Evolutionary conservation across 30 jellyfish, hydroid and myxozoan genomes (phyloP), one percentile per base, ranked within the genome.

Genomic region (Rhopilema esculentum): DNA sequence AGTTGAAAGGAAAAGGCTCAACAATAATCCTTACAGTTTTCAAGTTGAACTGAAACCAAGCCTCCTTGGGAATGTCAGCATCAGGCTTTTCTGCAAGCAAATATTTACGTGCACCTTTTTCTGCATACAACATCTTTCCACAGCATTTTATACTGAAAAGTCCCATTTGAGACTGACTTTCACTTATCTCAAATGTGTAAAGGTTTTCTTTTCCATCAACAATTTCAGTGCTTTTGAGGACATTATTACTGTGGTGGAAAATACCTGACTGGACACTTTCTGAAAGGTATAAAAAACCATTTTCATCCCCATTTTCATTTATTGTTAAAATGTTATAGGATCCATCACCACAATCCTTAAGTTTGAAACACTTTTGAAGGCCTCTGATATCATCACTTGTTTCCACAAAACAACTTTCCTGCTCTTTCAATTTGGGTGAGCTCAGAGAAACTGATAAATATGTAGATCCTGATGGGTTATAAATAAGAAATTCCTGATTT

Each of bases 1-100:
- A 12, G 67, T 51, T 19, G 23, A 9, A 23, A 66, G 23, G 77
- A 24, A 16, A 66, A 66, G 77, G 23, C 17, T 12, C 16, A 4
- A 70, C 25, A 70, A 9, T 4, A 70, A 70, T 70, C 23, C 84
- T 72, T 75, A 75, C 86, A 19, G 86, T 75, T 52, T 49, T 40
- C 86, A 75, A 75, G 48, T 75, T 75, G 29, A 75, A 49, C 74
- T 32, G 72, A 49, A 75, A 75, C 86, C 86, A 75, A 0, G 51
- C 51, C 2, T 75, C 86, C 27, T 4, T 16, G 50, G 71, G 53
- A n/a, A 20, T 49, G 16, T 75, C 86, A 4, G 30, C 29, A 75
- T 75, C 86, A 16, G 22, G 33, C 8, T 1, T 12, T 4, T 75
- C 73, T 15, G 86, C 86, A 8, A 75, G 29, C 51, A 75, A 20